Evolutionary conservation across 1,140 invertebrate genomes (phyloP).

Genomic region (Zaprionus ghesquierei): DNA sequence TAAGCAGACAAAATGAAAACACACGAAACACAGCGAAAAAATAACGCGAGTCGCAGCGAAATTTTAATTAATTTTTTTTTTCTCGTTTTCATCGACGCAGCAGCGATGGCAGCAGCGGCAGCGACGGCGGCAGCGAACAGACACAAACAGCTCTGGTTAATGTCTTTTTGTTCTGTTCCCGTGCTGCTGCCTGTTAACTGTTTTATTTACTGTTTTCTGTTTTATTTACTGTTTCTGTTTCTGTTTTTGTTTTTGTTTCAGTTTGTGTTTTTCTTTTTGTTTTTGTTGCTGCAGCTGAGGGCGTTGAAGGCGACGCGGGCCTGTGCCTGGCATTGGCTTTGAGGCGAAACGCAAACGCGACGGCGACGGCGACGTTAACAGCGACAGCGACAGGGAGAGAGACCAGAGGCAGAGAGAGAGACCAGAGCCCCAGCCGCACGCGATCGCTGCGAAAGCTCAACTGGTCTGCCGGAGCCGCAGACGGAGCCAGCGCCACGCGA

Average conservation of each 20-base stretch:
- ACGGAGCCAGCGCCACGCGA: slow-evolving; percentile 18
- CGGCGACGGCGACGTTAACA: slow-evolving; percentile 6
- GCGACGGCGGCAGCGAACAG: slow-evolving; percentile 3
- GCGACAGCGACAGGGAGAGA: slow-evolving; percentile 3
- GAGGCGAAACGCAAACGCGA: slow-evolving; percentile 6
- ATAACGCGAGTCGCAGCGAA: slow-evolving; percentile 34
- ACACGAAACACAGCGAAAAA: slow-evolving; percentile 3
- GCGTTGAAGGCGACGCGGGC: slow-evolving; percentile 30
- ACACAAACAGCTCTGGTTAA: slow-evolving; percentile 24
- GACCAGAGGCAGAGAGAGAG: slow-evolving; percentile 20
- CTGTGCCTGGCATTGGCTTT: slow-evolving; percentile 37
- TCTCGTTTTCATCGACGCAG: slow-evolving; percentile 21
- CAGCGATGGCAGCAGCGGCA: slow-evolving; percentile 3
- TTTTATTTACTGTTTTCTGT: slow-evolving; percentile 32
- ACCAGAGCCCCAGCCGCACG: slow-evolving; percentile 72
- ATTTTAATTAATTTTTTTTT: slow-evolving; percentile 36
- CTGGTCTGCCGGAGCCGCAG: slow-evolving; percentile 51
- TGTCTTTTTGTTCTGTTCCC: slow-evolving; percentile 11
- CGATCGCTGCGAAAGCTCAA: slow-evolving; percentile 80
- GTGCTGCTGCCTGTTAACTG: slow-evolving; percentile 15
- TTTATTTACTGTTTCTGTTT: slow-evolving; percentile 20
- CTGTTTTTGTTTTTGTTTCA: slow-evolving; percentile 12
- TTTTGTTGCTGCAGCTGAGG: slow-evolving; percentile 19
- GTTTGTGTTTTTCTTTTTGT: neutral
- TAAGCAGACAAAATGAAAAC: slow-evolving; percentile 39